These are phyloP conservation scores for Atethmia centrago DNA, from an alignment of 2,888 invertebrate genomes.

Conservation along the genomic window DNA sequence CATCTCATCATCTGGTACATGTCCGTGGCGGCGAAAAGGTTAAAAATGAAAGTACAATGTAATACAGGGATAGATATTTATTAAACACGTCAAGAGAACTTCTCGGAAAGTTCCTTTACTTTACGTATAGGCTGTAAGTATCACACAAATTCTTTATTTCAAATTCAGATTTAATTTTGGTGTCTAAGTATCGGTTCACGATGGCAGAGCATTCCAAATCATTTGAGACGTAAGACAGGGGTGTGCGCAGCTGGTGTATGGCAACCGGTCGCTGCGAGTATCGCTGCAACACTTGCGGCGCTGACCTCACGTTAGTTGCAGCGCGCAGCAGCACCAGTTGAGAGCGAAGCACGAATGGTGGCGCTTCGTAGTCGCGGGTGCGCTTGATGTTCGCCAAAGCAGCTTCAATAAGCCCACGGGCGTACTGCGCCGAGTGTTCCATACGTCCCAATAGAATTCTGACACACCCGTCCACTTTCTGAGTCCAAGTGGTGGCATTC, in stretches of 20 bases:
- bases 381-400: constrained; percentile 69
- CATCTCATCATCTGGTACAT: too few species aligned
- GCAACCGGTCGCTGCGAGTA: constrained; percentile 8
- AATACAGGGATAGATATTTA: neutral
- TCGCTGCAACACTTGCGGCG: neutral
- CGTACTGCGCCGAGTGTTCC: constrained; percentile 74
- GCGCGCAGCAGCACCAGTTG: constrained; percentile 65
- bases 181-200: constrained; percentile 18
- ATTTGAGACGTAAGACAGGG: constrained; percentile 3
- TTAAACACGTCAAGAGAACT: neutral
- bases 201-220: constrained; percentile 11
- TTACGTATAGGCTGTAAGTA: neutral
- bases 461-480: constrained; percentile 60
- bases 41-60: neutral
- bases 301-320: neutral
- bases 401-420: constrained; percentile 69
- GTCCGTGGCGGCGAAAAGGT: too few species aligned
- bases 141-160: constrained; percentile 17
- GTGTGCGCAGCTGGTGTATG: constrained; percentile 16
- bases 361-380: constrained; percentile 50
- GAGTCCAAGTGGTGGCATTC: constrained; percentile 36
- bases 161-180: constrained; percentile 8
- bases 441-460: constrained; percentile 67
- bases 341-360: constrained; percentile 63
- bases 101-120: neutral